A percentile compares a stretch with the other conserved stretches of the same genome.
Evolutionary conservation across 2,888 invertebrate species (phyloP).

Genomic region (Tachystola acroxantha): DNA sequence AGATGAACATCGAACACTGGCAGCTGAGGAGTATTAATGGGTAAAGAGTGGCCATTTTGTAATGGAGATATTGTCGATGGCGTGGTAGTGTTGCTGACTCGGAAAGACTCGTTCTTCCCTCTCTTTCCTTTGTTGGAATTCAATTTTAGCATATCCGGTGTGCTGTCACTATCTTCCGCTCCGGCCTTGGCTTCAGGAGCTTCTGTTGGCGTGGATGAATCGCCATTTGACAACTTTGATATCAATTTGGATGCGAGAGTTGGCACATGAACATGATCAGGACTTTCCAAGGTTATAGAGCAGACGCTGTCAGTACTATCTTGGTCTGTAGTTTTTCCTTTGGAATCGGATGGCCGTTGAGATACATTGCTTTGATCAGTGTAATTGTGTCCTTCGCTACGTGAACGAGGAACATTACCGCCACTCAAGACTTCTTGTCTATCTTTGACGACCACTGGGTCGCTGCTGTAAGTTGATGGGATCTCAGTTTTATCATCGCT

Average conservation of each 20-base stretch:
- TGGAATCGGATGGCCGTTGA: constrained; percentile 38
- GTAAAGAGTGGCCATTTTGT: constrained; percentile 65
- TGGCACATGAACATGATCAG: constrained; percentile 45
- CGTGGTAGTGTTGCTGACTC: constrained; percentile 60
- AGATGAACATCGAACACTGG: constrained; percentile 67
- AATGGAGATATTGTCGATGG: constrained; percentile 71
- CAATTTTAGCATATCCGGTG: constrained; percentile 58
- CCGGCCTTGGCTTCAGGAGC: constrained; percentile 25
- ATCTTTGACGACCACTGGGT: constrained; percentile 46
- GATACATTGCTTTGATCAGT: constrained; percentile 43
- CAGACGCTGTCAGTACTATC: constrained; percentile 64
- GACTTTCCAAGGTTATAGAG: constrained; percentile 54
- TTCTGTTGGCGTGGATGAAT: constrained; percentile 67
- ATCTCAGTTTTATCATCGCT: constrained; percentile 17
- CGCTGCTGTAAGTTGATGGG: constrained; percentile 36
- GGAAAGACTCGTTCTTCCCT: constrained; percentile 56
- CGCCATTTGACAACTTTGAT: constrained; percentile 66
- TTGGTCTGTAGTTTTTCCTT: constrained; percentile 56
- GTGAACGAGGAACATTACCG: constrained; percentile 37
- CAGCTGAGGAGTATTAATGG: constrained; percentile 54
- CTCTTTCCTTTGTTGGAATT: constrained; percentile 43
- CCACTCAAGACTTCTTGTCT: constrained; percentile 39
- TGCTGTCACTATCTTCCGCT: constrained; percentile 47
- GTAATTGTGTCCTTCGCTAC: constrained; percentile 50
- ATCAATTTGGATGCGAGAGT: constrained; percentile 60